Conservation (phyloP, 2,113 vertebrate genomes). For the Microtus richardsoni region DNA sequence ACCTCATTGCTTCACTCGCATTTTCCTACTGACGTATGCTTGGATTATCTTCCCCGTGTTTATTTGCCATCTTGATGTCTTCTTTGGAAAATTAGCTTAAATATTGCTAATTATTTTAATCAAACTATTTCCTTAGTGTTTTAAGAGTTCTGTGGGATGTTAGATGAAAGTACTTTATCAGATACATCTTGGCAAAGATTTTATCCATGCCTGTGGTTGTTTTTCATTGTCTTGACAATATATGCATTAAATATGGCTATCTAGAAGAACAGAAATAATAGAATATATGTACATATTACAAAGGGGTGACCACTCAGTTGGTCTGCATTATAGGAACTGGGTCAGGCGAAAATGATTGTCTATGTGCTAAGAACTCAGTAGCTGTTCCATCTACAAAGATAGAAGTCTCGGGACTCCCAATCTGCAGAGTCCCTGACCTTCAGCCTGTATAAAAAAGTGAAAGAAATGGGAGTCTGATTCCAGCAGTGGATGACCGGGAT, state of each 20-base stretch:
- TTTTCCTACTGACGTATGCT: neutral
- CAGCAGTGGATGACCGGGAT: neutral
- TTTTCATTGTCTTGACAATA: neutral
- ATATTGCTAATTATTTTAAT: neutral
- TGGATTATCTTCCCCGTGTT: neutral
- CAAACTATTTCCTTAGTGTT: neutral
- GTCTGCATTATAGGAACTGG: no score
- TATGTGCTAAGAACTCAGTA: neutral
- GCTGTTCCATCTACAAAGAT: neutral
- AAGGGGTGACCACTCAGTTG: neutral
- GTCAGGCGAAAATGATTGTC: neutral
- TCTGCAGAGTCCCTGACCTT: neutral
- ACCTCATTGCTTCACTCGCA: neutral
- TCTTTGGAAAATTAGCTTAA: neutral
- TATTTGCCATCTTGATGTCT: neutral
- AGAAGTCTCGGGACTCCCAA: neutral
- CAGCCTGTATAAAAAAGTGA: neutral
- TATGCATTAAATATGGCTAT: neutral
- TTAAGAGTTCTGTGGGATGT: neutral
- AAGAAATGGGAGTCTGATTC: neutral
- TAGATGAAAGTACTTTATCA: neutral
- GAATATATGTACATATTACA: neutral
- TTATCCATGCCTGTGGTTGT: neutral
- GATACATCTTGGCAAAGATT: neutral
- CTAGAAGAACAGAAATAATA: neutral